Evolutionary conservation across 1,140 invertebrate species (phyloP).

Genomic region (Trialeurodes vaporariorum): DNA sequence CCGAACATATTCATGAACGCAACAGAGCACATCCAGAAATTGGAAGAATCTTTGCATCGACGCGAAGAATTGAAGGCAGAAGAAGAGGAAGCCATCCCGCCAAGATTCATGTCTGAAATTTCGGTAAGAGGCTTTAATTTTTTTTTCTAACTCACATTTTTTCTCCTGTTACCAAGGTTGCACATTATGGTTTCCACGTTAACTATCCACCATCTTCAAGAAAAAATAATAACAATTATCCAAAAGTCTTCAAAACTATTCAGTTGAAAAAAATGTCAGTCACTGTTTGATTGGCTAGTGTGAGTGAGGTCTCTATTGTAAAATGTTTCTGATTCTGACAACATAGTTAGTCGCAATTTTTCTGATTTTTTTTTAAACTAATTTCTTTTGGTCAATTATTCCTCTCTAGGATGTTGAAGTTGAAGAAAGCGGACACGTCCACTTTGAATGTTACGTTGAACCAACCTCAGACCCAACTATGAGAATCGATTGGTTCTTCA

Average conservation of each 20-base stretch:
- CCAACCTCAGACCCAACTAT: slow-evolving; percentile 74
- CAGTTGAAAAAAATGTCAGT: not conserved
- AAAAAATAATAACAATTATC: not conserved
- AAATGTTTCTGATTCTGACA: no score
- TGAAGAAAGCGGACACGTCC: slow-evolving; percentile 72
- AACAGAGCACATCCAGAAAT: slow-evolving; percentile 76
- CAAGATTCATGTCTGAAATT: slow-evolving; percentile 71
- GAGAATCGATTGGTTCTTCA: slow-evolving; percentile 89
- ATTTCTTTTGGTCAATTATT: no score
- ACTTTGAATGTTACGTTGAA: slow-evolving; percentile 85
- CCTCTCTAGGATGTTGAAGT: slow-evolving; percentile 44
- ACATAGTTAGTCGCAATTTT: no score
- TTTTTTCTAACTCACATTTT: not conserved
- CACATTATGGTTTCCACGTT: not conserved
- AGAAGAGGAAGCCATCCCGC: slow-evolving; percentile 75
- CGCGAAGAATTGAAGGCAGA: slow-evolving; percentile 66
- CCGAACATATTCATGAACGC: slow-evolving; percentile 73
- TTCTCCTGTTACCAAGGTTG: not conserved
- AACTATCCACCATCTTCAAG: not conserved
- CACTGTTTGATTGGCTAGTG: not conserved
- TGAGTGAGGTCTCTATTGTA: no score
- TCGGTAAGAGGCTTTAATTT: slow-evolving; percentile 34
- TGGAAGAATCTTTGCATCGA: slow-evolving; percentile 81
- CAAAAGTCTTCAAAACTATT: not conserved
- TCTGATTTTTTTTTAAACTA: no score